These are phyloP conservation scores for Aurelia aurita complex sp. Pacific DNA, from an alignment of 30 jellyfish, hydroid and myxozoan species.

Conservation along the genomic window DNA sequence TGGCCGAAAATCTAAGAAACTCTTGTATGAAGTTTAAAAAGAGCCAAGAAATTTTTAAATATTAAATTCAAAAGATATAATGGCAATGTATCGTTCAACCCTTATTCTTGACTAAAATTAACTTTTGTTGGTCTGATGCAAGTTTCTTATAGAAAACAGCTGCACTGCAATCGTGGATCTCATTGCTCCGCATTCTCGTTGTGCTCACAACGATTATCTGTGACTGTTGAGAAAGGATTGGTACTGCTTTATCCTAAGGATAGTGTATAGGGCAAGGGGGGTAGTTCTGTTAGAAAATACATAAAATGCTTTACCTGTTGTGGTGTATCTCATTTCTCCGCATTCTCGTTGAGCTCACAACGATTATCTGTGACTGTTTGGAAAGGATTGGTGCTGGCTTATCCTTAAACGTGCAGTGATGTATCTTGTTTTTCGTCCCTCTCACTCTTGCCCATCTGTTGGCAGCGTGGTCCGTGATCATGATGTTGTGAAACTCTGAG, in stretches of 20 bases:
- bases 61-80: too few species aligned
- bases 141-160: too few species aligned
- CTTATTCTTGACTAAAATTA: too few species aligned
- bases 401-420: slow-evolving; percentile 22
- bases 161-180: background rate
- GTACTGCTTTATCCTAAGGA: background rate
- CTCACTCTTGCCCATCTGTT: slow-evolving; percentile 40
- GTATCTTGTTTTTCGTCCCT: slow-evolving; percentile 11
- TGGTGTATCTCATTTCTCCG: slow-evolving; percentile 19
- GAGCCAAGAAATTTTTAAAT: too few species aligned
- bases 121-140: too few species aligned
- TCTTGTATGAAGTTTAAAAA: too few species aligned
- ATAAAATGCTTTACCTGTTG: background rate
- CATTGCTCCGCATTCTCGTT: slow-evolving; percentile 5
- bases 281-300: background rate
- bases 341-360: slow-evolving; percentile 21
- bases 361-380: slow-evolving; percentile 2
- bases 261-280: background rate
- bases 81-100: too few species aligned
- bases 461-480: slow-evolving; percentile 12
- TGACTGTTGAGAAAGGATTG: background rate
- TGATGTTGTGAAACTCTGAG: slow-evolving; percentile 9
- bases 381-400: slow-evolving; percentile 25
- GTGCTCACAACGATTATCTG: slow-evolving; percentile 18
- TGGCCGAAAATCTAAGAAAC: too few species aligned